Evolutionary conservation across 37 sponge, comb jelly and placozoan species (phyloP).

Genomic region (Ianthella basta): DNA sequence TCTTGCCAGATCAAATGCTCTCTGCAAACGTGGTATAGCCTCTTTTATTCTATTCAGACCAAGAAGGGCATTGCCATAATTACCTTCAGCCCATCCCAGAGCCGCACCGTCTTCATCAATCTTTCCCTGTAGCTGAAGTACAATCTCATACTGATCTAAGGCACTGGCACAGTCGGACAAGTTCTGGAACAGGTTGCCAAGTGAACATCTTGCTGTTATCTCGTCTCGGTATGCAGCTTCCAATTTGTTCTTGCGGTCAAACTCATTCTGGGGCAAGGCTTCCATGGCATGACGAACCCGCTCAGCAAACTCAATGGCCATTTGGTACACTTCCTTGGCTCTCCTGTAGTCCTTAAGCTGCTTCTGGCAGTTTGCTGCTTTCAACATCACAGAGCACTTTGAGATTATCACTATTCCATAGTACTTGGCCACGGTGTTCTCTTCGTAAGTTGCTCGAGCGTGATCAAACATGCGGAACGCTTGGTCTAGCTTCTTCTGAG

Average conservation of each 20-base stretch:
- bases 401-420: conserved; percentile 39
- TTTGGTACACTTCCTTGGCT: not conserved
- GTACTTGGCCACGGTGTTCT: conserved; percentile 11
- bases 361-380: conserved; percentile 1
- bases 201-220: conserved; percentile 46
- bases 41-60: conserved; percentile 56
- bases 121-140: conserved; percentile 34
- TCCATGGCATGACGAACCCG: not conserved
- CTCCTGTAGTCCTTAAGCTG: not conserved
- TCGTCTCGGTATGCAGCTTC: conserved; percentile 24
- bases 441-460: conserved; percentile 26
- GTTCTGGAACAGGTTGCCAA: conserved; percentile 70
- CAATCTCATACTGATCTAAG: conserved; percentile 49
- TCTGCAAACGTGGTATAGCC: conserved; percentile 56
- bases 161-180: conserved; percentile 56
- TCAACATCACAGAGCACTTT: conserved; percentile 28
- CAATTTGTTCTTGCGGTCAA: not conserved
- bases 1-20: conserved; percentile 46
- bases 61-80: conserved; percentile 73
- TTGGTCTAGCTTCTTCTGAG: conserved; percentile 1
- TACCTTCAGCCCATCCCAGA: conserved; percentile 76
- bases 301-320: not conserved
- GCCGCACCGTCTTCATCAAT: conserved; percentile 36
- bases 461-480: conserved; percentile 35
- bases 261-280: not conserved